phyloP scores from a whole-genome alignment of 2,888 invertebrate genomes.

The Phlogophora meticulosa region DNA sequence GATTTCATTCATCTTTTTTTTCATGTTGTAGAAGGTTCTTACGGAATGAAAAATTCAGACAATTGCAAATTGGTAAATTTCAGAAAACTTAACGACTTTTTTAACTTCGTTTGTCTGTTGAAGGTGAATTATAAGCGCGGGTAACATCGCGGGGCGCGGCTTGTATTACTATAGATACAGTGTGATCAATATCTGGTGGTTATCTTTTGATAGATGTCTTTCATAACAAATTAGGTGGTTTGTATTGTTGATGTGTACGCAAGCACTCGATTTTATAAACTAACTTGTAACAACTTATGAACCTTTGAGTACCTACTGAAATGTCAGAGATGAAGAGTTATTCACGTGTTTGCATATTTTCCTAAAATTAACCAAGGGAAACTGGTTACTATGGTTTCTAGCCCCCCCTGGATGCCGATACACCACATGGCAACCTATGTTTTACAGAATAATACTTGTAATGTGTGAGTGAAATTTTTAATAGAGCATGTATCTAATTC shows the following conservation, averaged over 20 bases:
- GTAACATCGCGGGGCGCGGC: no score
- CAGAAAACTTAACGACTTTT: no score
- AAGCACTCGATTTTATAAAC: conserved; percentile 38
- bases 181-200: neutral
- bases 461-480: conserved; percentile 54
- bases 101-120: no score
- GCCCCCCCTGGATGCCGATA: conserved; percentile 53
- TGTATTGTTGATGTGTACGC: neutral
- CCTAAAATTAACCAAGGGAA: conserved; percentile 33
- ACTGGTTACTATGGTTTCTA: conserved; percentile 61
- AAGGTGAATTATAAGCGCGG: no score
- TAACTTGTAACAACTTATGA: neutral
- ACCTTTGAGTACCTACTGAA: neutral
- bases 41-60: no score
- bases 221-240: neutral
- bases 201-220: neutral
- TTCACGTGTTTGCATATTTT: conserved; percentile 30
- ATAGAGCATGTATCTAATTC: conserved; percentile 47
- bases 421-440: conserved; percentile 48
- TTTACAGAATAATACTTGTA: conserved; percentile 31
- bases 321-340: neutral
- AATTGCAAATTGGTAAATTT: no score
- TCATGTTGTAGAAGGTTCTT: no score
- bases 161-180: no score
- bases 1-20: no score